Evolutionary conservation across 2,113 vertebrate genomes (phyloP), one percentile per base, ranked within the genome.

Genomic region (Corydoras maculifer): DNA sequence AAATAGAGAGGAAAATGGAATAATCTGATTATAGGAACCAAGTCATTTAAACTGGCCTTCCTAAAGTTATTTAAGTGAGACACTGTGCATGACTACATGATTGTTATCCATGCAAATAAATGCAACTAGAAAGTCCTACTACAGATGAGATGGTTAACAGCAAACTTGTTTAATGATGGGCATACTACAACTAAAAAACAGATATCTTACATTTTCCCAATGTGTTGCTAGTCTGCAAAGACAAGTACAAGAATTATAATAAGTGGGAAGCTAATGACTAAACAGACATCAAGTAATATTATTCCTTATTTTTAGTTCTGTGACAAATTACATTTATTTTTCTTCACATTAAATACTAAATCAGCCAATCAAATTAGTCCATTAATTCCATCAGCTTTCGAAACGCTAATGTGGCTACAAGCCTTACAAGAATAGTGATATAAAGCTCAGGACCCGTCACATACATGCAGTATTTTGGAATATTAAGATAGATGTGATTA

Each of bases 131-230:
- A 31, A 48, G 31, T 49, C 53, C 53, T 43, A 75, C 11, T 51
- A 54, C 48, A 69, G 13, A 30, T 58, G 68, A 43, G 30, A 15
- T 68, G 18, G 58, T 62, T 74, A 62, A 35, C 60, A 62, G 11
- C 57, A 59, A 72, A 30, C 62, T 15, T n/a, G 18, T 64, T 54
- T 29, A 51, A 18, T 57, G 14, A 35, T 62, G 3, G 31, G 55
- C 1, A 55, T 10, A 30, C 25, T 72, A 64, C 7, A 73, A 53
- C 10, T 30, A 53, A 77, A 67, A 76, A 80, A 68, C 49, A 59
- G 32, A 83, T 87, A 75, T 87, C 97, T 98, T 98, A 99, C 97
- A 93, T 98, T 94, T 98, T 85, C 94, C 92, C 78, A 90, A 88
- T 62, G 87, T 89, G 87, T 88, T 84, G 85, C 87, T 90, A 82